phyloP scores from a whole-genome alignment of 2,888 invertebrate genomes.

The Plutella xylostella region DNA sequence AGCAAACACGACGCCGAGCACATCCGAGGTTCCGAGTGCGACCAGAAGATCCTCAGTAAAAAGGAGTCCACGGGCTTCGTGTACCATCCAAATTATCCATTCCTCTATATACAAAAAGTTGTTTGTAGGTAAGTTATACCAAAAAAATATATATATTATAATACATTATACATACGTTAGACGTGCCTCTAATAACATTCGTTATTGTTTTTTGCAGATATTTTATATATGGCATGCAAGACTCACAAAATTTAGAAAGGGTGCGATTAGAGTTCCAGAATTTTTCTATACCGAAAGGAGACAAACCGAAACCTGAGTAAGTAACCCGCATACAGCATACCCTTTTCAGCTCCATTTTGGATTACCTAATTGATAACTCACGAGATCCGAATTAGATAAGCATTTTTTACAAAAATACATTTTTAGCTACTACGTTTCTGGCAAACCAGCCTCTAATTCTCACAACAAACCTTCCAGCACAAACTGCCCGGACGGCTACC shows the following conservation, averaged over 20 bases:
- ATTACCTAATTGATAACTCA: too few species aligned
- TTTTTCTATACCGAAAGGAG: conserved; percentile 91
- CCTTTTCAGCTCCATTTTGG: too few species aligned
- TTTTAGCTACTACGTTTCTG: neutral
- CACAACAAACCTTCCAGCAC: conserved; percentile 20
- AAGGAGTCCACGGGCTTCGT: conserved; percentile 93
- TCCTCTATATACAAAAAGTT: conserved; percentile 94
- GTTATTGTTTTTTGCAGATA: conserved; percentile 68
- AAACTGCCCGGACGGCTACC: conserved; percentile 90
- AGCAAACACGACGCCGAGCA: conserved; percentile 94
- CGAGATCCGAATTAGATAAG: too few species aligned
- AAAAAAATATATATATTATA: neutral
- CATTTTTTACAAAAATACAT: too few species aligned
- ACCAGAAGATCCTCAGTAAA: conserved; percentile 95
- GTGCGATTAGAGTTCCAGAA: conserved; percentile 89
- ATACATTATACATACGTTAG: neutral
- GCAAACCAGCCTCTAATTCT: conserved; percentile 37
- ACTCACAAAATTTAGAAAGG: conserved; percentile 94
- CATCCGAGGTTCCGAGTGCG: conserved; percentile 97
- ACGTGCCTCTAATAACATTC: neutral
- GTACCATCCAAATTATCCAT: conserved; percentile 96
- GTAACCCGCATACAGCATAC: too few species aligned
- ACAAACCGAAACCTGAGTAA: conserved; percentile 81
- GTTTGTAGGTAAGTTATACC: conserved; percentile 83
- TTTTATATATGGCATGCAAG: conserved; percentile 98